Evolutionary conservation across 2,888 invertebrate species (phyloP).

Genomic region (Julus scanicus): DNA sequence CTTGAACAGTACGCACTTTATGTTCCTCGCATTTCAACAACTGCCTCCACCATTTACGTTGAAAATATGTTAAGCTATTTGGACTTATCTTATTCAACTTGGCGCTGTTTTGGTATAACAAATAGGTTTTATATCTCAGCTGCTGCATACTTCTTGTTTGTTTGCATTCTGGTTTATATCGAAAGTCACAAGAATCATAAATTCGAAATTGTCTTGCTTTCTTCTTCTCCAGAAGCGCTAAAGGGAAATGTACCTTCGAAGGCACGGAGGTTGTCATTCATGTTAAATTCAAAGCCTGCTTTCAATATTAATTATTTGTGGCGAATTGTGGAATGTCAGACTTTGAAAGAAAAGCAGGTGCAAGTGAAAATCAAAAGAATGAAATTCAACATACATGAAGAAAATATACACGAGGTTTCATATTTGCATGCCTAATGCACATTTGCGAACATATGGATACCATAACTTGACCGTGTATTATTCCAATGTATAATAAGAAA

Average conservation of each 20-base stretch:
- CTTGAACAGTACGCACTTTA: slow-evolving; percentile 32
- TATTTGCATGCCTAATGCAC: no score
- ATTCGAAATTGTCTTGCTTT: not conserved
- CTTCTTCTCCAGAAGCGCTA: not conserved
- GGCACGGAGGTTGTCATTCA: not conserved
- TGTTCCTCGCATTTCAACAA: slow-evolving; percentile 29
- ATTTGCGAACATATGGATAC: no score
- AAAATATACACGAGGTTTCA: no score
- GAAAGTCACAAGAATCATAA: not conserved
- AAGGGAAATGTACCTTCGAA: not conserved
- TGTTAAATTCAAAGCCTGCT: not conserved
- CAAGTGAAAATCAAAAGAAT: no score
- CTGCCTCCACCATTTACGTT: slow-evolving; percentile 34
- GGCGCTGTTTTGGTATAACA: slow-evolving; percentile 7
- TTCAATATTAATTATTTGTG: not conserved
- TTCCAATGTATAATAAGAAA: no score
- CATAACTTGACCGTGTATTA: no score
- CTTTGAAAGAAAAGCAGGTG: no score
- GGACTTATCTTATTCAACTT: slow-evolving; percentile 30
- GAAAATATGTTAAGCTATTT: slow-evolving; percentile 30
- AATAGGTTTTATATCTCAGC: slow-evolving; percentile 25
- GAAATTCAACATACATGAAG: no score
- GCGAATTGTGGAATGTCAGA: not conserved
- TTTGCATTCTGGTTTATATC: slow-evolving; percentile 27
- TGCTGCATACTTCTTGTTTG: not conserved